phyloP scores from a whole-genome alignment of 2,888 invertebrate genomes.

The Nemoura dubitans region DNA sequence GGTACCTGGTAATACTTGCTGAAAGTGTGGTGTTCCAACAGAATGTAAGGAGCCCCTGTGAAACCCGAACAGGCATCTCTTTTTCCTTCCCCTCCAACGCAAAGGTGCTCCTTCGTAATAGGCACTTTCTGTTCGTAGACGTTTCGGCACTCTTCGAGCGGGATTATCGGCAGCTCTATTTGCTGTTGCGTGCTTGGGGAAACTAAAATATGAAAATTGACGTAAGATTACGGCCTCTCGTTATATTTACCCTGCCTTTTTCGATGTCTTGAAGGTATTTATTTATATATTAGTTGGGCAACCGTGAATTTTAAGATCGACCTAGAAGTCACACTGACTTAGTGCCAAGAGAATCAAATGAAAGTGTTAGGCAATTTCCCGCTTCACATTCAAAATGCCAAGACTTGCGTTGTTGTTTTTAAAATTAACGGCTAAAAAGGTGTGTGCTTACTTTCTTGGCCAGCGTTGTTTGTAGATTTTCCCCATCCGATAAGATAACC shows the following conservation, averaged over 20 bases:
- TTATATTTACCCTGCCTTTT: too few relatives aligned
- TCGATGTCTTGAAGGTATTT: too few relatives aligned
- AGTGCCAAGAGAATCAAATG: too few relatives aligned
- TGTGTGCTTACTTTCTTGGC: slow-evolving; percentile 60
- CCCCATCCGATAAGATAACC: slow-evolving; percentile 79
- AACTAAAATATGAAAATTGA: slow-evolving; percentile 51
- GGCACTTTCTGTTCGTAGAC: slow-evolving; percentile 75
- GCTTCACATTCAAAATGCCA: too few relatives aligned
- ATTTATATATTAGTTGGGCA: too few relatives aligned
- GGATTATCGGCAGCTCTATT: slow-evolving; percentile 72
- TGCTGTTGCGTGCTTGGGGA: slow-evolving; percentile 64
- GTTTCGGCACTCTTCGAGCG: slow-evolving; percentile 71
- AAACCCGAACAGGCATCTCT: slow-evolving; percentile 83
- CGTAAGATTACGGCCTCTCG: too few relatives aligned
- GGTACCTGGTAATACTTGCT: slow-evolving; percentile 53
- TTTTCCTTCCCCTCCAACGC: slow-evolving; percentile 78
- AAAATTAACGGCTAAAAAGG: too few relatives aligned
- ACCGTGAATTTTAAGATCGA: too few relatives aligned
- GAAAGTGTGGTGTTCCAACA: slow-evolving; percentile 55
- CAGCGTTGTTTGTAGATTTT: slow-evolving; percentile 64
- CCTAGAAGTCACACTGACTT: too few relatives aligned
- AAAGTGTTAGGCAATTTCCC: too few relatives aligned
- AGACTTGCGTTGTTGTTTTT: too few relatives aligned
- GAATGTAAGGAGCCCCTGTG: slow-evolving; percentile 77
- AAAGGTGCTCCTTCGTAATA: slow-evolving; percentile 70